Percentiles rank a stretch among this genome's conserved stretches.
Evolutionary conservation across 2,888 invertebrate species (phyloP).

Genomic region (Gonocerus acuteangulatus): DNA sequence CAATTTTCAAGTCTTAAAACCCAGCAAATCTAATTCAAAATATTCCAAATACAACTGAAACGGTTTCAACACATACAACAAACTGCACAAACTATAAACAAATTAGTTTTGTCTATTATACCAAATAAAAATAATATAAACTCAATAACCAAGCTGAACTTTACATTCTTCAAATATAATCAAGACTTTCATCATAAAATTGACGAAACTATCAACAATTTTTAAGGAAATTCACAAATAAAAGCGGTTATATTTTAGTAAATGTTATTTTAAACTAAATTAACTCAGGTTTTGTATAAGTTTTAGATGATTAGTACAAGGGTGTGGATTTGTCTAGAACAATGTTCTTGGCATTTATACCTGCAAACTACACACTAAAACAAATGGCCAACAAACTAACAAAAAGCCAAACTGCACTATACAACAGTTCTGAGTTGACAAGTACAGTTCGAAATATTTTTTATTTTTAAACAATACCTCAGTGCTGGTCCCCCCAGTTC

Average conservation of each 20-base stretch:
- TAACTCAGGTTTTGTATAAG: slow-evolving; percentile 1
- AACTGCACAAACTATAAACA: too few relatives aligned
- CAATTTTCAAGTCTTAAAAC: too few relatives aligned
- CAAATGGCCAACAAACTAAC: slow-evolving; percentile 26
- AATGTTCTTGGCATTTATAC: slow-evolving; percentile 9
- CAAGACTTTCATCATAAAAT: too few relatives aligned
- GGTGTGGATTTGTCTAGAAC: slow-evolving; percentile 5
- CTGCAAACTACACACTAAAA: slow-evolving; percentile 23
- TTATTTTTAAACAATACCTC: slow-evolving; percentile 30
- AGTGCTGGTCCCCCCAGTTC: slow-evolving; percentile 33
- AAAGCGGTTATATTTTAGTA: slow-evolving; percentile 20
- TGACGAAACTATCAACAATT: too few relatives aligned
- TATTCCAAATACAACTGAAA: too few relatives aligned
- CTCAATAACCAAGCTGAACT: too few relatives aligned
- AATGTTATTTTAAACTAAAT: slow-evolving; percentile 9
- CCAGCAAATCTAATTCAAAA: too few relatives aligned
- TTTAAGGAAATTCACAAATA: background rate
- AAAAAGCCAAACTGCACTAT: slow-evolving; percentile 29
- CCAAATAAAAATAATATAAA: too few relatives aligned
- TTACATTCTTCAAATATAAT: too few relatives aligned
- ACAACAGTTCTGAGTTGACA: slow-evolving; percentile 24
- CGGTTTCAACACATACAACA: too few relatives aligned
- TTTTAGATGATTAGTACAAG: slow-evolving; percentile 21
- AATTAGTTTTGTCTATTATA: too few relatives aligned
- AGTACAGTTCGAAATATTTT: slow-evolving; percentile 30